These are phyloP conservation scores for Menura novaehollandiae DNA, from an alignment of 2,113 vertebrate species.

Conservation along the genomic window DNA sequence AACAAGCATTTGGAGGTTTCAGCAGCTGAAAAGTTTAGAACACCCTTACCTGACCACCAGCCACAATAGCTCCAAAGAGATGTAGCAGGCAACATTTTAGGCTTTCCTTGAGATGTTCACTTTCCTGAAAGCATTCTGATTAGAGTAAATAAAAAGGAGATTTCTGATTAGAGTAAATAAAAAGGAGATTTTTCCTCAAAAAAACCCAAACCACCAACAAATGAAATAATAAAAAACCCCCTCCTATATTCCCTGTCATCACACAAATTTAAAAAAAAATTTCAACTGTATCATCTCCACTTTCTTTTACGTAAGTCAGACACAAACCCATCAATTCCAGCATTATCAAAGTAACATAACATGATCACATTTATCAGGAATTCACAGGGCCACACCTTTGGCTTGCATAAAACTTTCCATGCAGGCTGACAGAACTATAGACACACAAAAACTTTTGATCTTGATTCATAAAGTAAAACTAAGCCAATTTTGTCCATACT, in stretches of 20 bases:
- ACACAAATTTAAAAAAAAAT: background rate
- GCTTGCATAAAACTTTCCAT: background rate
- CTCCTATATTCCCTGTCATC: background rate
- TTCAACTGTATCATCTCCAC: background rate
- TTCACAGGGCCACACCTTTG: background rate
- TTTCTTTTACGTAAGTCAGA: background rate
- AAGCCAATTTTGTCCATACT: background rate
- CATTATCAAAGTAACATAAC: background rate
- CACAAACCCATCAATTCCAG: background rate
- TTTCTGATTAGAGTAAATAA: constrained; percentile 72
- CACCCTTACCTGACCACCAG: constrained; percentile 89
- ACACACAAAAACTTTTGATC: background rate
- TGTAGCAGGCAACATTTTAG: constrained; percentile 95
- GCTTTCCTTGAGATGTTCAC: constrained; percentile 96
- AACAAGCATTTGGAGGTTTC: background rate
- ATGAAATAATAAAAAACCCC: background rate
- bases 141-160: constrained; percentile 9
- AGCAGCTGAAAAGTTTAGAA: background rate
- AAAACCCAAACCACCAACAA: fast-evolving
- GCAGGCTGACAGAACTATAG: background rate
- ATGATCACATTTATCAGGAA: background rate
- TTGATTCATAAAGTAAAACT: background rate
- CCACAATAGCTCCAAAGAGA: constrained; percentile 94
- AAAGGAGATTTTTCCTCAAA: background rate
- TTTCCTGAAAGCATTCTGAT: constrained; percentile 98